A percentile compares a stretch with the other conserved stretches of the same genome.
Conservation (phyloP, 2,888 invertebrate genomes). For the Falcaria lacertinaria region DNA sequence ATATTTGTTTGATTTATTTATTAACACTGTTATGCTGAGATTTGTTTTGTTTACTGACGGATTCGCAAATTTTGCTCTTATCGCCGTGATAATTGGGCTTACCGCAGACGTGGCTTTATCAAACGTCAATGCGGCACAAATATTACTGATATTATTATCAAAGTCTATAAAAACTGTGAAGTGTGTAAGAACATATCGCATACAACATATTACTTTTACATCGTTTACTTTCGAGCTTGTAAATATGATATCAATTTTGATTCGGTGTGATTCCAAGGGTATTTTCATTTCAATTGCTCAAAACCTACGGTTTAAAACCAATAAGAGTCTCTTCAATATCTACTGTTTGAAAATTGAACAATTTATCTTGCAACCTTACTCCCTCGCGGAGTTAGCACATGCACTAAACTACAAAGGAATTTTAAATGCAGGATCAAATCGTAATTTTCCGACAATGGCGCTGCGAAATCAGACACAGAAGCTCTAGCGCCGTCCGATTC, state of each 20-base stretch:
- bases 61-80: conserved; percentile 1
- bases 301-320: too few species aligned
- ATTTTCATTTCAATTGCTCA: too few species aligned
- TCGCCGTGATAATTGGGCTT: not conserved
- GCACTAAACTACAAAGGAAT: too few species aligned
- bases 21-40: not conserved
- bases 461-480: not conserved
- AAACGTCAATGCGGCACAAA: not conserved
- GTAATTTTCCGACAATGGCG: not conserved
- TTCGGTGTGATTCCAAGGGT: too few species aligned
- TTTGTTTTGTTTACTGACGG: not conserved
- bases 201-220: too few species aligned
- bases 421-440: not conserved
- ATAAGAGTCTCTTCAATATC: too few species aligned
- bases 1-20: conserved; percentile 2
- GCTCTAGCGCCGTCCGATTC: conserved; percentile 6
- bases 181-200: too few species aligned
- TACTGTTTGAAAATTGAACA: too few species aligned
- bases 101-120: not conserved
- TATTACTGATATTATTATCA: not conserved
- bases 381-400: too few species aligned
- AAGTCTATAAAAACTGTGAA: not conserved
- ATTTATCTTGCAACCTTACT: too few species aligned
- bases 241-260: too few species aligned
- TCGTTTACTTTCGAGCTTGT: too few species aligned